These are phyloP conservation scores for Hirudinaria manillensis DNA, from an alignment of 2,888 invertebrate genomes.

Conservation along the genomic window DNA sequence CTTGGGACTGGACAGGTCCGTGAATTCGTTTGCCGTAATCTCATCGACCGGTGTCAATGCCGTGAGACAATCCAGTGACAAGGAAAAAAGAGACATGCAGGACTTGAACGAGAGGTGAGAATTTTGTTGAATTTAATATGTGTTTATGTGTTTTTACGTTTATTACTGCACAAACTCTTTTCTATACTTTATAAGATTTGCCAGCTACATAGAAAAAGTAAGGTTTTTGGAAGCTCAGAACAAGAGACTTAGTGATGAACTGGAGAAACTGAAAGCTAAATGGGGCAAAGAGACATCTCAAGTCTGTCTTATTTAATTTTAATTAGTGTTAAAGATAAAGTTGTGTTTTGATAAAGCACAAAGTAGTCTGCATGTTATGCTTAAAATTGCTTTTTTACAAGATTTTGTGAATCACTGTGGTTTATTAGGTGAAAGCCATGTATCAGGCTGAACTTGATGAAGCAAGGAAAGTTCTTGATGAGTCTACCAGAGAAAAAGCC, in stretches of 20 bases:
- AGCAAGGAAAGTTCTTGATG: conserved; percentile 56
- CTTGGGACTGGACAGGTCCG: neutral
- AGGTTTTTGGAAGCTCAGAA: conserved; percentile 56
- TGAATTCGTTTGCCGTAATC: conserved; percentile 39
- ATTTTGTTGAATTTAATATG: neutral
- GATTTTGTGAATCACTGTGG: neutral
- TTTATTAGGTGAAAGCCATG: conserved; percentile 50
- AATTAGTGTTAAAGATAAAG: neutral
- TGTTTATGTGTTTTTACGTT: neutral
- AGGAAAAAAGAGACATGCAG: conserved; percentile 58
- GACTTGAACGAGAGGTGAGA: conserved; percentile 57
- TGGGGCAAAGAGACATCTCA: conserved; percentile 44
- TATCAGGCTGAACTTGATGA: conserved; percentile 57
- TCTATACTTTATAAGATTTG: conserved; percentile 48
- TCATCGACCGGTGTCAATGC: conserved; percentile 50
- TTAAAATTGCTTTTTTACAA: too few relatives aligned
- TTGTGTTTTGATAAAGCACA: neutral
- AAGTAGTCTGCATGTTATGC: neutral
- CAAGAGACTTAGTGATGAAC: conserved; percentile 51
- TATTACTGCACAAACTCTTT: too few relatives aligned
- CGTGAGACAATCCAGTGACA: conserved; percentile 54
- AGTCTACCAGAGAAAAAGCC: conserved; percentile 55
- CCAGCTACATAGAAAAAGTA: conserved; percentile 58
- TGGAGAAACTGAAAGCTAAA: conserved; percentile 48
- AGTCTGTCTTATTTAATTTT: conserved; percentile 37